Percentiles rank a stretch among this genome's conserved stretches.
These are phyloP conservation scores for Bufotes viridis DNA, from an alignment of 2,797 vertebrate genomes.

Conservation along the genomic window DNA sequence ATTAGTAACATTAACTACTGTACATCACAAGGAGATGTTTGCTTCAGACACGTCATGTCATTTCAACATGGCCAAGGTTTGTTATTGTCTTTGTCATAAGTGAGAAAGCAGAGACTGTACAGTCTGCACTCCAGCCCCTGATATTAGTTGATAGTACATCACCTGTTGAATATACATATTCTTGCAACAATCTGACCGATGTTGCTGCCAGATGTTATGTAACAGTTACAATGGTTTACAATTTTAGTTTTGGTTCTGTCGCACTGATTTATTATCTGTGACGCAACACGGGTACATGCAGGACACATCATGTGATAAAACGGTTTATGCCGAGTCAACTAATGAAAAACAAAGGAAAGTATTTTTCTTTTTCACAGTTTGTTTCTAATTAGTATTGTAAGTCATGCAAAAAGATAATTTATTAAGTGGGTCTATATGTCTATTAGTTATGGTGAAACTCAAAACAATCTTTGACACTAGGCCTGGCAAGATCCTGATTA, in stretches of 20 bases:
- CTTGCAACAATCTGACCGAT: slow-evolving; percentile 15
- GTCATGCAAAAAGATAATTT: neutral
- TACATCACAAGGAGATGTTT: slow-evolving; percentile 34
- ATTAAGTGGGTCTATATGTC: neutral
- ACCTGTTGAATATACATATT: slow-evolving; percentile 1
- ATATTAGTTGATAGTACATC: slow-evolving; percentile 1
- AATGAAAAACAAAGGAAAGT: neutral
- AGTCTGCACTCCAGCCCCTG: slow-evolving; percentile 14
- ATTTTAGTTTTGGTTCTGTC: neutral
- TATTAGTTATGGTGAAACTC: neutral
- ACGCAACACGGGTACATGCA: neutral
- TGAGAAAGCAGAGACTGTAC: slow-evolving; percentile 25
- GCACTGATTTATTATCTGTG: neutral
- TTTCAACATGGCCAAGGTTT: slow-evolving; percentile 47
- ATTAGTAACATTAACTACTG: slow-evolving; percentile 37
- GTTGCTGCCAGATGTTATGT: neutral
- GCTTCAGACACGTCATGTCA: slow-evolving; percentile 41
- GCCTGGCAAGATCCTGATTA: neutral
- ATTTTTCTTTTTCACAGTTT: neutral
- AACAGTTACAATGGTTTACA: neutral
- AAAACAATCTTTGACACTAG: neutral
- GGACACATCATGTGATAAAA: neutral
- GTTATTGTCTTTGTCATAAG: neutral
- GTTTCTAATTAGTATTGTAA: neutral
- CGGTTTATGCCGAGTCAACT: neutral